These are phyloP conservation scores for Laothoe populi DNA, from an alignment of 2,888 invertebrate species.

Conservation along the genomic window DNA sequence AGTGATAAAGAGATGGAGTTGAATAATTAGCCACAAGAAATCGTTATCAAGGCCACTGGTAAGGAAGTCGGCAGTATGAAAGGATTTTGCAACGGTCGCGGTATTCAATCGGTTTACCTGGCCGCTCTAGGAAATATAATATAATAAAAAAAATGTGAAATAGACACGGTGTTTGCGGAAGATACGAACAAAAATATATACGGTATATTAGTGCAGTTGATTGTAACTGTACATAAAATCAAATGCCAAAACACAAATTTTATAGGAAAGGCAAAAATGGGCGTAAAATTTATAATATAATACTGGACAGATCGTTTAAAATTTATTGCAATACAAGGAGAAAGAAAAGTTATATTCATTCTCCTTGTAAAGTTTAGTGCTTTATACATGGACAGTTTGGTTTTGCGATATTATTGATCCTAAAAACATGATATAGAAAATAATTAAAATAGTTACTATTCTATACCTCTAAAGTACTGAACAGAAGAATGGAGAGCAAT, in stretches of 20 bases:
- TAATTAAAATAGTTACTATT: too few species aligned
- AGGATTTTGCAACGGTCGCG: slow-evolving; percentile 41
- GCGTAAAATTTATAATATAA: too few species aligned
- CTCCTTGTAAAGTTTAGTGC: too few species aligned
- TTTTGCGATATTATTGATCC: too few species aligned
- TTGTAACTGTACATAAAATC: not conserved
- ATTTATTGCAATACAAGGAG: too few species aligned
- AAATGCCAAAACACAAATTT: not conserved
- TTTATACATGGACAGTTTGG: too few species aligned
- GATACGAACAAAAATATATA: not conserved
- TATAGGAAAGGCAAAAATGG: too few species aligned
- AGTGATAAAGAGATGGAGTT: not conserved
- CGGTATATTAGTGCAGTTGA: not conserved
- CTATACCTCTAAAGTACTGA: too few species aligned
- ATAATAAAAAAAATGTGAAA: slow-evolving; percentile 40
- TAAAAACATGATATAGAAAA: too few species aligned
- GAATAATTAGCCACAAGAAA: slow-evolving; percentile 35
- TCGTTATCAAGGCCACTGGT: slow-evolving; percentile 57
- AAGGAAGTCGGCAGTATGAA: slow-evolving; percentile 65
- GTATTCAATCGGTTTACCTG: slow-evolving; percentile 45
- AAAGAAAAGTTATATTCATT: too few species aligned
- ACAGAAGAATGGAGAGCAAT: too few species aligned
- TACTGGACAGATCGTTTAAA: too few species aligned
- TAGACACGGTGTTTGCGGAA: slow-evolving; percentile 9
- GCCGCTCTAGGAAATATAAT: slow-evolving; percentile 69